A percentile compares a stretch with the other conserved stretches of the same genome.
Conservation (phyloP, 1,140 invertebrate genomes). For the Asobara japonica region DNA sequence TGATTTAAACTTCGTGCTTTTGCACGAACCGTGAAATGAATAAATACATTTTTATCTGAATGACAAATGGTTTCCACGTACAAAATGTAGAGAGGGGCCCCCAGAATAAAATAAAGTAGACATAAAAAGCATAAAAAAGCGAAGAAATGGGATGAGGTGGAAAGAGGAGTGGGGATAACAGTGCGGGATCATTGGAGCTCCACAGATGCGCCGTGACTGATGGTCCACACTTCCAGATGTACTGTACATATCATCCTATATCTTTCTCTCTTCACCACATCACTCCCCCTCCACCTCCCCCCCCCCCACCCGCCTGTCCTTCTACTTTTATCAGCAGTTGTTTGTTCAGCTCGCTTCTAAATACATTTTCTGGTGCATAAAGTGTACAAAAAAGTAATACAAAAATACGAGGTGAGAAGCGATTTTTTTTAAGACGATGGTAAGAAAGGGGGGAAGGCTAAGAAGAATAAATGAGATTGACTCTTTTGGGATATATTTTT, state of each 20-base stretch:
- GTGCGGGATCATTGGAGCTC: slow-evolving; percentile 41
- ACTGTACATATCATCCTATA: slow-evolving; percentile 45
- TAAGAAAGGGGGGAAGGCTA: not conserved
- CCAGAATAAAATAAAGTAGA: slow-evolving; percentile 17
- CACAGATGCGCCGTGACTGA: slow-evolving; percentile 66
- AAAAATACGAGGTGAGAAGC: slow-evolving; percentile 50
- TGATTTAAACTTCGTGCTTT: no score
- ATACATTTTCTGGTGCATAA: slow-evolving; percentile 27
- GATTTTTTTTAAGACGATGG: not conserved
- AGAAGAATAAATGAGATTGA: slow-evolving; percentile 39
- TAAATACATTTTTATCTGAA: slow-evolving; percentile 9
- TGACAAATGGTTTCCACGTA: not conserved
- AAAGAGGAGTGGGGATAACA: slow-evolving; percentile 42
- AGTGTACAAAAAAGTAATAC: slow-evolving; percentile 10
- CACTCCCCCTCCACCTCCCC: slow-evolving; percentile 15
- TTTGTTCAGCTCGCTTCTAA: slow-evolving; percentile 57
- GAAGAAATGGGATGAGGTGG: slow-evolving; percentile 29
- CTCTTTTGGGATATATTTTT: slow-evolving; percentile 31
- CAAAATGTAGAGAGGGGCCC: not conserved
- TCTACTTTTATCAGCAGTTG: slow-evolving; percentile 64
- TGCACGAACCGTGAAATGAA: not conserved
- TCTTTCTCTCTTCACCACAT: slow-evolving; percentile 12
- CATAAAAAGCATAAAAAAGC: slow-evolving; percentile 25
- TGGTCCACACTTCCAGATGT: slow-evolving; percentile 67
- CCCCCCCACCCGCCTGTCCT: slow-evolving; percentile 33